Conservation (phyloP, 2,797 vertebrate genomes). For the Clarias laeviceps region DNA sequence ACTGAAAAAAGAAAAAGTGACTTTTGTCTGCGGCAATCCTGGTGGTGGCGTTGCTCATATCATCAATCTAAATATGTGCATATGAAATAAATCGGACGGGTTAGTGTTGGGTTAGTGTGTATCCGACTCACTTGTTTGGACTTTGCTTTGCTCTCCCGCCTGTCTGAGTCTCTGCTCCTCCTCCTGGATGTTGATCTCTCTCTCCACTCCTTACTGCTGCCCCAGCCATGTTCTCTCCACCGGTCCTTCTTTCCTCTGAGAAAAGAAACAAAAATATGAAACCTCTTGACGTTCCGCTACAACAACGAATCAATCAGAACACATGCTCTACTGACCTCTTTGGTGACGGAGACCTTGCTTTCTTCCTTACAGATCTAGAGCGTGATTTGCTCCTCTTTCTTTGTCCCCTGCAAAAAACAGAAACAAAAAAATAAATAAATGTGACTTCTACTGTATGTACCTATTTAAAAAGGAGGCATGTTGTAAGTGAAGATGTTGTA, state of each 20-base stretch:
- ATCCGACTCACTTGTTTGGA: slow-evolving; percentile 70
- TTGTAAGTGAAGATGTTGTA: neutral
- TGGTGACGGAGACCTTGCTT: slow-evolving; percentile 83
- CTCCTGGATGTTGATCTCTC: slow-evolving; percentile 82
- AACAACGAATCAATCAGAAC: neutral
- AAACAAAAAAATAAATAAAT: neutral
- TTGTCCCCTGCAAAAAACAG: slow-evolving; percentile 77
- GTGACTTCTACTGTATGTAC: neutral
- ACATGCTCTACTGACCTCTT: slow-evolving; percentile 72
- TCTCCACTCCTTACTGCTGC: slow-evolving; percentile 79
- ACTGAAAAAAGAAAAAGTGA: too few species aligned
- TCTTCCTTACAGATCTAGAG: slow-evolving; percentile 82
- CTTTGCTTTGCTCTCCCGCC: slow-evolving; percentile 65
- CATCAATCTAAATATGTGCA: neutral
- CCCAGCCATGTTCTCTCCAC: slow-evolving; percentile 78
- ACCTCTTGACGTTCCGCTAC: neutral
- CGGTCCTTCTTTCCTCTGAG: slow-evolving; percentile 88
- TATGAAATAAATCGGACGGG: neutral
- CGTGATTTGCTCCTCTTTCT: slow-evolving; percentile 84
- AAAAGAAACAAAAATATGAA: neutral
- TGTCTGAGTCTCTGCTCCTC: slow-evolving; percentile 83
- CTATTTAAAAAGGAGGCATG: neutral
- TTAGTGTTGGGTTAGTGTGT: too few species aligned
- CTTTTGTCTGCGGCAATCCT: too few species aligned
- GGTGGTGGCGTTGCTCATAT: neutral